Conservation (phyloP, 2,797 vertebrate species). For the Uromys caudimaculatus region DNA sequence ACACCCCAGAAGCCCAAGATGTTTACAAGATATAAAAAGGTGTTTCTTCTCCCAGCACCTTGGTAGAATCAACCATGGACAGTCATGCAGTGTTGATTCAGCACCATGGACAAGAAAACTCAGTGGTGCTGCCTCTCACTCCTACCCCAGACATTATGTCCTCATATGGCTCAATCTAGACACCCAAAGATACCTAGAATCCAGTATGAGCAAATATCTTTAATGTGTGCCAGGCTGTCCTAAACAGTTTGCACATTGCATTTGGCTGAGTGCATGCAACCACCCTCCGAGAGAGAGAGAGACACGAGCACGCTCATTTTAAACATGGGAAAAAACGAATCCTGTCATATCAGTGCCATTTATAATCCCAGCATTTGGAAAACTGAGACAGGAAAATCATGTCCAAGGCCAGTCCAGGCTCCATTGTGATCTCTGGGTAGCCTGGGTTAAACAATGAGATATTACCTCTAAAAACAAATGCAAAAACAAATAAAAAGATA, state of each 20-base stretch:
- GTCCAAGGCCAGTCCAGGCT: neutral
- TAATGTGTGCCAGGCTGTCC: neutral
- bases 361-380: neutral
- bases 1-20: neutral
- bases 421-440: neutral
- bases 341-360: neutral
- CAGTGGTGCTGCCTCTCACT: fast-evolving
- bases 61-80: neutral
- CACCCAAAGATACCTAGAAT: neutral
- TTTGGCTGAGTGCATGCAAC: neutral
- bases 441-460: neutral
- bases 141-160: too few relatives aligned
- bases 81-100: neutral
- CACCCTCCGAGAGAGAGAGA: neutral
- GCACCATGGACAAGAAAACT: conserved; percentile 60
- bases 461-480: neutral
- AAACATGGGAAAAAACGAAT: conserved; percentile 41
- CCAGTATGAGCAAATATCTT: neutral
- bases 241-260: neutral
- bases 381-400: neutral
- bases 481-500: neutral
- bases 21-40: neutral
- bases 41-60: neutral
- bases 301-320: neutral
- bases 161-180: neutral